Base-by-base conservation (phyloP, 1,140 invertebrate species). In the Drosophila jambulina region DNA sequence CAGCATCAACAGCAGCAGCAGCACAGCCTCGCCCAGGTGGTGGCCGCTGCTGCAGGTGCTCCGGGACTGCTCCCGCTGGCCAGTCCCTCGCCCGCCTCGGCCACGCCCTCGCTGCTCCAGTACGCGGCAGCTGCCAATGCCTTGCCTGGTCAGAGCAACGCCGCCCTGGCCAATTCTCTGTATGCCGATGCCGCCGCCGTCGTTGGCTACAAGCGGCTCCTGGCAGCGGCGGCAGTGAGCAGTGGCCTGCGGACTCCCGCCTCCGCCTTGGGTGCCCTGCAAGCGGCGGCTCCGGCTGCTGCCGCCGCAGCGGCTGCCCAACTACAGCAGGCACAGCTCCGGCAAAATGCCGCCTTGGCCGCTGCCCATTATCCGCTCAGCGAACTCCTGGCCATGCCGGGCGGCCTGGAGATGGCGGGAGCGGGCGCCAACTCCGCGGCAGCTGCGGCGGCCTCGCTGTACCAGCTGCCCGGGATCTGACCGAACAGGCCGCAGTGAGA, bases 381-480 rank as follows among this genome's bases (percentile, higher is more conserved):
- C 83, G 96, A 96, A 85, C 91, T 96, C 42, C 91, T 96, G 12
- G 95, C 95, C 2, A 94, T 96, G 23, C 95, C 95, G 76, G 94
- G 95, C 75, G 94, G 95, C 38, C 93, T 96, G 25, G 95, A 96
- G 75, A 93, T 96, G 85, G 53, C 53, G 34, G 80, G 76, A 10
- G 21, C 77, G 59, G 65, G 67, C 17, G 68, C 83, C n/a, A 79
- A 64, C 1, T 51, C 87, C 2, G 78, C 93, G 34, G 83, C 84
- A 29, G 80, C 88, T 15, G 81, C 93, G 25, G 84, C 91, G 12
- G 93, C 95, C 17, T 78, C 84, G 1, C 93, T 96, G 6, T 96
- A 96, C 91, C 94, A 95, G 38, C 94, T 95, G 68, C 95, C 94
- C 0, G 90, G 91, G 57, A 95, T 97, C 93, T 96, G 96, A 96